A percentile compares a stretch with the other conserved stretches of the same genome.
Evolutionary conservation across 2,797 vertebrate genomes (phyloP).

Genomic region (Coluber constrictor): DNA sequence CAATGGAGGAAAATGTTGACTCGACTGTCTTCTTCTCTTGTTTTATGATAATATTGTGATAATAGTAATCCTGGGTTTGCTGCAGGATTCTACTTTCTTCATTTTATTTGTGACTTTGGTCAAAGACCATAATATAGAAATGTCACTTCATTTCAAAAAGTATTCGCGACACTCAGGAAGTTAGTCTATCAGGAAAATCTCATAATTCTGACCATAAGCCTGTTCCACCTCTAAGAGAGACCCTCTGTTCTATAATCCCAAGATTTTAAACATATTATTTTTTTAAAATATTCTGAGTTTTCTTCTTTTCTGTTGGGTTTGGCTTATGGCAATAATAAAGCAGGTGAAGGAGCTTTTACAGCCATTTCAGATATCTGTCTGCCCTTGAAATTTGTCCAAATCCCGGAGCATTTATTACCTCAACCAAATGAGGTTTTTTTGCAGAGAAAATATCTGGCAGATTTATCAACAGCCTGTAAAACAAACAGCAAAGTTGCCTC

Average conservation of each 20-base stretch:
- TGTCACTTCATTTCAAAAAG: neutral
- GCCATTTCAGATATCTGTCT: conserved; percentile 27
- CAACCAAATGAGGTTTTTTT: neutral
- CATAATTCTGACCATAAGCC: neutral
- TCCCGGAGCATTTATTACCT: conserved; percentile 22
- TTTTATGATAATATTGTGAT: neutral
- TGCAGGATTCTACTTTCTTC: neutral
- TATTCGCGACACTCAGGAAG: neutral
- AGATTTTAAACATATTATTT: neutral
- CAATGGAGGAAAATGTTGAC: neutral
- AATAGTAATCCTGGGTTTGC: neutral
- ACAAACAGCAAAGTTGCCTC: conserved; percentile 1
- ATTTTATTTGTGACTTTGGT: neutral
- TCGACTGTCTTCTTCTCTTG: neutral
- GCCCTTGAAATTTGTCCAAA: conserved; percentile 28
- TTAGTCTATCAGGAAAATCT: too few species aligned
- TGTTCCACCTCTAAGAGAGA: neutral
- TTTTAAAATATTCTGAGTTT: neutral
- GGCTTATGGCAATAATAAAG: neutral
- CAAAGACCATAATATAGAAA: neutral
- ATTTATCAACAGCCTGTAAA: conserved; percentile 37
- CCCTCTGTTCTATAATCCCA: too few species aligned
- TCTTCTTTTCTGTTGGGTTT: neutral
- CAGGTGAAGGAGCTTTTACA: conserved; percentile 32
- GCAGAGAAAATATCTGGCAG: conserved; percentile 30